These are phyloP conservation scores for Agrilus planipennis DNA, from an alignment of 1,140 invertebrate species.

Conservation along the genomic window DNA sequence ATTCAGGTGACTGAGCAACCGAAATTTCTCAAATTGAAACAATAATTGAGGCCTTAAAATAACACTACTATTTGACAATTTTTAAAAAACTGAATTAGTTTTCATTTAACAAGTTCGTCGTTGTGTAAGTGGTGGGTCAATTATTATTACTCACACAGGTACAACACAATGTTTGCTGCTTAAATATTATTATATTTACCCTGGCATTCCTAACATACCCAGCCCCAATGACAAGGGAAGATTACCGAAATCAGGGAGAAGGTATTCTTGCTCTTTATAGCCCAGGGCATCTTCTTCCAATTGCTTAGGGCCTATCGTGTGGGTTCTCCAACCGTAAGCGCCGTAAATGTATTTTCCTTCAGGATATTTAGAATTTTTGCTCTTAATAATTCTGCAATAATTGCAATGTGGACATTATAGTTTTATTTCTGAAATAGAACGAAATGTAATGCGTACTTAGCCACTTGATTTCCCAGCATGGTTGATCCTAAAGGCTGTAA, in stretches of 20 bases:
- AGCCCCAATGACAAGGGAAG: constrained; percentile 38
- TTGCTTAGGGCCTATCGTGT: constrained; percentile 30
- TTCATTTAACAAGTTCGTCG: too few species aligned
- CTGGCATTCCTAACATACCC: constrained; percentile 43
- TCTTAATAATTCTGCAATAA: constrained; percentile 43
- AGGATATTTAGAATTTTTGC: constrained; percentile 46
- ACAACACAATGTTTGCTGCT: too few species aligned
- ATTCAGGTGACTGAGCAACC: too few species aligned
- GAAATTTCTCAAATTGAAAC: too few species aligned
- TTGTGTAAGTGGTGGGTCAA: too few species aligned
- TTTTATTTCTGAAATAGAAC: neutral
- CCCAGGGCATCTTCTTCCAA: constrained; percentile 1
- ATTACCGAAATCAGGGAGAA: constrained; percentile 35
- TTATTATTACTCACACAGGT: too few species aligned
- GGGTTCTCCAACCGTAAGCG: constrained; percentile 47
- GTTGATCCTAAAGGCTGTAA: constrained; percentile 38
- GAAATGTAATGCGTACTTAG: constrained; percentile 36
- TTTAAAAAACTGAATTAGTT: too few species aligned
- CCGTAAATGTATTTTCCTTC: constrained; percentile 45
- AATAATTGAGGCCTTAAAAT: too few species aligned
- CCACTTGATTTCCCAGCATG: constrained; percentile 50
- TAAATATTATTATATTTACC: constrained; percentile 30
- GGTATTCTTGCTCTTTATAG: constrained; percentile 11
- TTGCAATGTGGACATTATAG: neutral
- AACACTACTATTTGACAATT: too few species aligned